Percentiles rank a stretch among this genome's conserved stretches.
These are phyloP conservation scores for Pavo muticus DNA, from an alignment of 2,113 vertebrate species.

Conservation along the genomic window DNA sequence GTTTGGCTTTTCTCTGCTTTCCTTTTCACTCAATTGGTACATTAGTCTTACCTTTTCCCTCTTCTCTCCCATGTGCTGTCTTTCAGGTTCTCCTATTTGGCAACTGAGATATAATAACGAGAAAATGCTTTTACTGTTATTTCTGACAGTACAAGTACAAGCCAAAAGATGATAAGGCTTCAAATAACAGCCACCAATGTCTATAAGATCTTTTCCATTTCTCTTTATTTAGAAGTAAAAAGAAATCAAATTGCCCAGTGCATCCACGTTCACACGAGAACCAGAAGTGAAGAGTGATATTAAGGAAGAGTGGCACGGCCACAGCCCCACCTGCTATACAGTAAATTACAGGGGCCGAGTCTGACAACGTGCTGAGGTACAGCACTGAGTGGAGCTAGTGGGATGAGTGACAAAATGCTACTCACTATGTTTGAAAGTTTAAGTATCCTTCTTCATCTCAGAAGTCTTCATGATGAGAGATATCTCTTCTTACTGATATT, in stretches of 20 bases:
- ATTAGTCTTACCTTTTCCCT: background rate
- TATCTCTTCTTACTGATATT: background rate
- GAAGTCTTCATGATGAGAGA: background rate
- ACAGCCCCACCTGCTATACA: background rate
- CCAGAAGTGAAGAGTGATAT: background rate
- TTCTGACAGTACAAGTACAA: background rate
- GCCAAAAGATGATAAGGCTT: background rate
- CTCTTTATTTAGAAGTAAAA: background rate
- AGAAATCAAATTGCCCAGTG: background rate
- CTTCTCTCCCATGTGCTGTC: accelerated
- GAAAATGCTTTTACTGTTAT: background rate
- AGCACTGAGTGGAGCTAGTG: background rate
- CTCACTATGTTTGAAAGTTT: background rate
- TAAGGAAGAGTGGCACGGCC: background rate
- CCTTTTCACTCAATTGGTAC: accelerated
- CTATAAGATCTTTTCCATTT: background rate
- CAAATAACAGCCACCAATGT: background rate
- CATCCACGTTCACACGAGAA: background rate
- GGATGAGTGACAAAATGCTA: background rate
- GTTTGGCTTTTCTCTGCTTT: background rate
- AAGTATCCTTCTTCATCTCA: background rate
- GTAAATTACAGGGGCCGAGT: background rate
- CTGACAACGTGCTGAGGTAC: background rate
- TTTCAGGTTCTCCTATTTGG: background rate
- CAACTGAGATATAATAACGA: background rate